Base-by-base conservation (phyloP, 2,797 vertebrate genomes). In the Eidolon dupreanum region DNA sequence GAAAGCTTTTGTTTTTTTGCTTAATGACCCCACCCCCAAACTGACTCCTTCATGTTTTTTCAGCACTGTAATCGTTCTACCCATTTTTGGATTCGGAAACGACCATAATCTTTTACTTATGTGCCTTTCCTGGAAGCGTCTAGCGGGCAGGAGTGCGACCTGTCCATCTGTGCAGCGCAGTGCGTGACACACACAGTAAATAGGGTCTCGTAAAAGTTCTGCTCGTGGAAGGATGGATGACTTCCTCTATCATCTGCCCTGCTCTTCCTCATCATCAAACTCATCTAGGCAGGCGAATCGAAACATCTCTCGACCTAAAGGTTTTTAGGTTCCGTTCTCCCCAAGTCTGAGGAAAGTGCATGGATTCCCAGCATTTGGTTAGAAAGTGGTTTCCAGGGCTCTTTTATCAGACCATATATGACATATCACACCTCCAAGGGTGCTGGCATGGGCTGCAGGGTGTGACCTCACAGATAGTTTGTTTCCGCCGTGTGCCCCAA, bases 401-500 rank as follows among this genome's bases (percentile, higher is more conserved):
- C 26, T 61, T 49, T 53, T 11, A 55, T 68, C 57, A 51, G 90
- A 33, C 17, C 17, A 66, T 43, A 77, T 94, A 89, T 19, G 51
- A 6, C 84, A 82, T 4, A 43, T 17, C 19, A 66, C 59, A 28
- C 8, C 73, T 65, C 33, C 8, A 43, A 33, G 38, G 20, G 26
- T 82, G 41, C 61, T 77, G 31, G 6, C 77, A 97, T 70, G 89
- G 85, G 94, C 85, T 89, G 97, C 73, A 51, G 49, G 49, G 66
- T 95, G 94, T 95, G 81, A 88, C 92, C 93, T 94, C 93, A 57
- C 92, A 94, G 90, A 97, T 93, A 96, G 88, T 97, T 97, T 98
- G 97, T 93, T 98, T 98, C 90, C 83, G 78, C 83, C 17, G 85
- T 73, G 0, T 74, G 97, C 97, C 97, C 55, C 0, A 61, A 97